These are phyloP conservation scores for Mythimna albipuncta DNA, from an alignment of 2,888 invertebrate species.

Conservation along the genomic window DNA sequence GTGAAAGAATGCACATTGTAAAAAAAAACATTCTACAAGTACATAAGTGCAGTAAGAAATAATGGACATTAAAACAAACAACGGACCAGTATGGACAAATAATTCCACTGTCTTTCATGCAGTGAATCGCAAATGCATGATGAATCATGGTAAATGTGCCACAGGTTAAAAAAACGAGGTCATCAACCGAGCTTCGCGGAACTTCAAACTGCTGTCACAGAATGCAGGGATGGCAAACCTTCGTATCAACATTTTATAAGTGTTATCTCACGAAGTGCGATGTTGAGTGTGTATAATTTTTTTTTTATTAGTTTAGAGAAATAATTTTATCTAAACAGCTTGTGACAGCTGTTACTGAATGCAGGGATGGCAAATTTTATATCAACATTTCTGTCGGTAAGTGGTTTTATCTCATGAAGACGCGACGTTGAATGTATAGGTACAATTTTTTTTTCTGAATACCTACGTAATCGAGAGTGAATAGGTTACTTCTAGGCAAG, in stretches of 20 bases:
- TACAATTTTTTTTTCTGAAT: no score
- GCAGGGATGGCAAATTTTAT: no score
- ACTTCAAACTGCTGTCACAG: conserved; percentile 48
- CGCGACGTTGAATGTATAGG: no score
- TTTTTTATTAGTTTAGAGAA: no score
- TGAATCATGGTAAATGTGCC: conserved; percentile 69
- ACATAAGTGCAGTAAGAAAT: conserved; percentile 10
- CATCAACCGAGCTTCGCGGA: conserved; percentile 62
- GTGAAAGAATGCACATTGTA: background rate
- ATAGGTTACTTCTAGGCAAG: no score
- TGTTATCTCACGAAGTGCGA: no score
- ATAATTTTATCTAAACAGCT: no score
- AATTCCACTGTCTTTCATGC: conserved; percentile 49
- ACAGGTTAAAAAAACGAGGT: conserved; percentile 67
- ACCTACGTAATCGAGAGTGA: no score
- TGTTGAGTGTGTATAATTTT: no score
- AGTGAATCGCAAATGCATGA: conserved; percentile 64
- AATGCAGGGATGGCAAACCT: conserved; percentile 33
- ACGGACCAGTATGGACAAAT: conserved; percentile 47
- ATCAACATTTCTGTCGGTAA: no score
- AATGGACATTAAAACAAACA: conserved; percentile 53
- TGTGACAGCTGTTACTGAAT: no score
- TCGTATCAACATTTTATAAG: background rate
- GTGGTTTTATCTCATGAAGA: no score
- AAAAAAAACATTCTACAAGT: background rate